Conservation (phyloP, 2,113 vertebrate species). For the Oncorhynchus kisutch region DNA sequence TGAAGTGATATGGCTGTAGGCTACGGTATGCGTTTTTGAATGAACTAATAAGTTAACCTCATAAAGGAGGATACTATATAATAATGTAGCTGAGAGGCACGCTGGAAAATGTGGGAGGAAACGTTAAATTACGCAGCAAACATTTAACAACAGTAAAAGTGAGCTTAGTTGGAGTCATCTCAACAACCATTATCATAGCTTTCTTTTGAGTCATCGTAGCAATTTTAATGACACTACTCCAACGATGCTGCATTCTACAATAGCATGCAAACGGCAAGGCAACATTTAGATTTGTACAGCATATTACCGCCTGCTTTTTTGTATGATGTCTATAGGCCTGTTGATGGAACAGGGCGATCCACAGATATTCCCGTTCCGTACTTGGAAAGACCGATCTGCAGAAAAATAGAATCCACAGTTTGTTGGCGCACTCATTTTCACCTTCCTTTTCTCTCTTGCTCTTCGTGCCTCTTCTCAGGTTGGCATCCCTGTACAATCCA, state of each 20-base stretch:
- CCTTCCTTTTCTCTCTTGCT: constrained; percentile 5
- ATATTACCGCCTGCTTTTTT: constrained; percentile 78
- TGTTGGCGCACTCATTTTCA: constrained; percentile 75
- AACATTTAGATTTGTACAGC: constrained; percentile 29
- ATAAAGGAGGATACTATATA: neutral
- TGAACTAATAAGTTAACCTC: neutral
- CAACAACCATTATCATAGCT: neutral
- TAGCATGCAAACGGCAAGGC: constrained; percentile 6
- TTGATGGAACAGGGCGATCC: constrained; percentile 79
- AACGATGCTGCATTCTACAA: neutral
- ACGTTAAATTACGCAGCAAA: no score
- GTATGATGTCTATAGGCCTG: constrained; percentile 78
- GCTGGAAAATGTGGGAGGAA: no score
- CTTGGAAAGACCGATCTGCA: constrained; percentile 58
- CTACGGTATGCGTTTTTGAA: neutral
- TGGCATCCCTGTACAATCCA: neutral
- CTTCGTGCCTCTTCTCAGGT: constrained; percentile 1
- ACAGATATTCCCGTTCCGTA: constrained; percentile 70
- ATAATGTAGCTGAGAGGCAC: no score
- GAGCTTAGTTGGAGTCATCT: neutral
- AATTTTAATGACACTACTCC: neutral
- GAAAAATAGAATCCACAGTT: constrained; percentile 61
- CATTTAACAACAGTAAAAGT: no score
- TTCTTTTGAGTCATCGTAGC: no score
- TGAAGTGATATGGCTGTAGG: neutral